Base-by-base conservation (phyloP, 1,140 invertebrate genomes). In the Paraescarpia echinospica region DNA sequence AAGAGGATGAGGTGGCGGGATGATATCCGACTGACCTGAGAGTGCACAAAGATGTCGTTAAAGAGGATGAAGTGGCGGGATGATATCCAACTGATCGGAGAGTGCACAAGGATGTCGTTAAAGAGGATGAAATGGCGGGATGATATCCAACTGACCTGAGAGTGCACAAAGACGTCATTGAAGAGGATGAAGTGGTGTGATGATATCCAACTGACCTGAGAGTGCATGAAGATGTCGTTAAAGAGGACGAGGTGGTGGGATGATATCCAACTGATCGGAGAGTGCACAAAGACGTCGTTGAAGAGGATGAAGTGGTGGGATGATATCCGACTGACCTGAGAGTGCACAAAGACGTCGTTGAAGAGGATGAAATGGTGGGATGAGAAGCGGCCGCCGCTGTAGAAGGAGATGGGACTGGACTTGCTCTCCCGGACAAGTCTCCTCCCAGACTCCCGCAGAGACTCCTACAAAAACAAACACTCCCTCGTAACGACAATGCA, bases 381-480 rank as follows among this genome's bases (percentile, higher is more conserved):
- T 91, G 97, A 96, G 96, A 97, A 96, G 97, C 98, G 94, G 96
- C 97, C 94, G 97, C 97, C 93, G 96, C 97, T 95, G 31, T 93
- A 96, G 92, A 98, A 95, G 93, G 97, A 97, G 22, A 98, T 95
- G 5, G 97, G 97, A 93, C 97, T 96, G 31, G 97, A 96, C 93
- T 97, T 97, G 2, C 98, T 98, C 94, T 98, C 98, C 92, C 97
- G 96, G 59, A 98, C 96, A 34, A 98, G 95, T 89, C 98, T 96
- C 93, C 98, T 97, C 89, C 97, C 96, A 34, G 98, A 97, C 18
- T 96, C 97, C 94, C 97, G 97, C 92, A 98, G 96, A 91, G 97
- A 96, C 92, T 98, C 98, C 96, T 96, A 92, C 14, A 34, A 41
- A 6, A 33, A 89, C n/a, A 89, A 89, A 77, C 59, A 12, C 93